Conservation (phyloP, 2,113 vertebrate species). For the Steatornis caripensis region DNA sequence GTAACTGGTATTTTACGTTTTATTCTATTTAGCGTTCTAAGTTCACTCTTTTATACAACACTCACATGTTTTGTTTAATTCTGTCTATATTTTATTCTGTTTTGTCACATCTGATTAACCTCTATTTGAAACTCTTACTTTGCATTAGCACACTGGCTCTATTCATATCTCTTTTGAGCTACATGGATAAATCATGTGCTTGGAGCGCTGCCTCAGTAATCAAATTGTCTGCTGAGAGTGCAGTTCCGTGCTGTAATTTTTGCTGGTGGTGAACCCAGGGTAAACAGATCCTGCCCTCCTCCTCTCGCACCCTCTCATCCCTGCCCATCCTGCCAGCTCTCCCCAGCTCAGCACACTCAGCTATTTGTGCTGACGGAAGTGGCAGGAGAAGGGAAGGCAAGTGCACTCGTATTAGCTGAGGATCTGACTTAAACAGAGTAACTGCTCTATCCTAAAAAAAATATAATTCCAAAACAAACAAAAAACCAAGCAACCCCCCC, state of each 20-base stretch:
- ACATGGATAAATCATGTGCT: constrained; percentile 45
- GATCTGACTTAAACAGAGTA: neutral
- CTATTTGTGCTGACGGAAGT: neutral
- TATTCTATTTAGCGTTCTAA: neutral
- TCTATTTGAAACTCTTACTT: constrained; percentile 12
- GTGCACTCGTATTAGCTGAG: neutral
- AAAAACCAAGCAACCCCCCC: no score
- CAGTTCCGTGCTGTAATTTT: constrained; percentile 39
- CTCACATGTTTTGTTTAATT: constrained; percentile 10
- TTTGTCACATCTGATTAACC: constrained; percentile 50
- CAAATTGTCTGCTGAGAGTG: constrained; percentile 54
- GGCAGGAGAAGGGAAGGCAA: neutral
- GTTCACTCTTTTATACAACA: neutral
- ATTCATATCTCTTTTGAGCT: constrained; percentile 8
- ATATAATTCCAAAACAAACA: no score
- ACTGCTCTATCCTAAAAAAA: neutral
- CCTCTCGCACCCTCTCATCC: neutral
- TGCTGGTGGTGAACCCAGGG: constrained; percentile 10
- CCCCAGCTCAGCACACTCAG: neutral
- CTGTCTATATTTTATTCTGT: neutral
- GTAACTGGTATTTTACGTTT: neutral
- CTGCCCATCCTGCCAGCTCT: neutral
- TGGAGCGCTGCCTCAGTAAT: constrained; percentile 42
- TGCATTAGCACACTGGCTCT: constrained; percentile 25
- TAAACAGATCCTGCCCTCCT: constrained; percentile 49